Evolutionary conservation across 2,797 vertebrate genomes (phyloP), one percentile per base, ranked within the genome.

Genomic region (Lacerta bilineata): DNA sequence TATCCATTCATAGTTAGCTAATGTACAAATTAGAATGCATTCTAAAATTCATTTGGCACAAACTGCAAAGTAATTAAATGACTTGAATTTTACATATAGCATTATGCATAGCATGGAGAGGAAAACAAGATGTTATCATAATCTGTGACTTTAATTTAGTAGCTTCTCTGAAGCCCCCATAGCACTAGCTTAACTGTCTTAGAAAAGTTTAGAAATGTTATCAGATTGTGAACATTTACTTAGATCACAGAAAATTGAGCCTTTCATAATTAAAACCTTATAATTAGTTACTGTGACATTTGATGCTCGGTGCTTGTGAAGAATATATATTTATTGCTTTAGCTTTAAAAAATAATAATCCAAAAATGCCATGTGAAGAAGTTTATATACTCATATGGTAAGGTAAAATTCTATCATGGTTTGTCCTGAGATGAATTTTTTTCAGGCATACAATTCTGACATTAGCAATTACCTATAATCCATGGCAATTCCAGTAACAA

Each of bases 51-150:
- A 91, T 92, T 90, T 71, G 87, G 4, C 9, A 18, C 11, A 69
- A 87, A 78, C 13, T 79, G 17, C 27, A 82, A 92, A 88, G 41
- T 59, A 66, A 88, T 92, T 87, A 83, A 88, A 74, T 74, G 29
- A 77, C 72, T 91, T 41, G 84, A 88, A 91, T 1, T 2, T 61
- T 86, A 89, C 0, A 86, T 91, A 91, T 90, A 74, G 86, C 2
- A 1, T 80, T 85, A 46, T 41, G 29, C 39, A 25, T 71, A 55
- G 50, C 50, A 83, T 39, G 17, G 36, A 78, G 78, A 23, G 85
- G 66, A n/a, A 91, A 27, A 76, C 59, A 33, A 7, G 29, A 87
- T 80, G 27, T 2, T 15, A 50, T n/a, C 69, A 64, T 80, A 80
- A 88, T 75, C 75, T 46, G 76, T 27, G 71, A 11, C 83, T 83